phyloP scores from a whole-genome alignment of 2,888 invertebrate species.

The Drosophila niveifrons region DNA sequence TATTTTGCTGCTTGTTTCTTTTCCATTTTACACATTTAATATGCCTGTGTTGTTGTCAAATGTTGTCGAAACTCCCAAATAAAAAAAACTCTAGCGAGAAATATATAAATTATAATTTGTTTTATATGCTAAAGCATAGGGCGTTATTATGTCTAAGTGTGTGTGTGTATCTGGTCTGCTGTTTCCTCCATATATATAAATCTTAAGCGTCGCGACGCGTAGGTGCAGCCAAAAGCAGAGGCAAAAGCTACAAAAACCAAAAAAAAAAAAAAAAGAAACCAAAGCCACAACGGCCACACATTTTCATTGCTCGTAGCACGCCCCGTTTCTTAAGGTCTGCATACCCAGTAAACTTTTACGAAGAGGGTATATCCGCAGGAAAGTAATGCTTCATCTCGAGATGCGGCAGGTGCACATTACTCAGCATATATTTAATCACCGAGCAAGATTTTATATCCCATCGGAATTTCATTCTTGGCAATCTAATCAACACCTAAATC shows the following conservation, averaged over 20 bases:
- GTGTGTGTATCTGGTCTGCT: slow-evolving; percentile 16
- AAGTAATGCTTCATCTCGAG: background rate
- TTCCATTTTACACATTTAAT: slow-evolving; percentile 31
- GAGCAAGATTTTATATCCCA: no score
- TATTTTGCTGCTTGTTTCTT: slow-evolving; percentile 25
- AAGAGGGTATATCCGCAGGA: slow-evolving; percentile 4
- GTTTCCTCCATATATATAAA: slow-evolving; percentile 52
- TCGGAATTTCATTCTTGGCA: no score
- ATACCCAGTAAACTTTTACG: slow-evolving; percentile 21
- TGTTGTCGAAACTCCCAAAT: slow-evolving; percentile 26
- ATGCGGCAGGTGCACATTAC: background rate
- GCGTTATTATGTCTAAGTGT: slow-evolving; percentile 40
- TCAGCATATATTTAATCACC: no score
- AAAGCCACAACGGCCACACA: slow-evolving; percentile 63
- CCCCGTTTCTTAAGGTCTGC: slow-evolving; percentile 54
- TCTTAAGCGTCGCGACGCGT: slow-evolving; percentile 62
- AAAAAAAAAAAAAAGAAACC: slow-evolving; percentile 15
- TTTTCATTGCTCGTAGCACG: slow-evolving; percentile 69
- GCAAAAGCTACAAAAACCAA: slow-evolving; percentile 18
- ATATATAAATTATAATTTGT: slow-evolving; percentile 73
- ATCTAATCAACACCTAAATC: no score
- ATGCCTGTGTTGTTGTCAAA: slow-evolving; percentile 35
- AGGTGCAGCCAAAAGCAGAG: slow-evolving; percentile 67
- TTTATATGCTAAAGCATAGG: slow-evolving; percentile 59
- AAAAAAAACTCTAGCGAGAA: slow-evolving; percentile 16